Conservation (phyloP, 2,888 invertebrate genomes). For the Cantharis nigra region DNA sequence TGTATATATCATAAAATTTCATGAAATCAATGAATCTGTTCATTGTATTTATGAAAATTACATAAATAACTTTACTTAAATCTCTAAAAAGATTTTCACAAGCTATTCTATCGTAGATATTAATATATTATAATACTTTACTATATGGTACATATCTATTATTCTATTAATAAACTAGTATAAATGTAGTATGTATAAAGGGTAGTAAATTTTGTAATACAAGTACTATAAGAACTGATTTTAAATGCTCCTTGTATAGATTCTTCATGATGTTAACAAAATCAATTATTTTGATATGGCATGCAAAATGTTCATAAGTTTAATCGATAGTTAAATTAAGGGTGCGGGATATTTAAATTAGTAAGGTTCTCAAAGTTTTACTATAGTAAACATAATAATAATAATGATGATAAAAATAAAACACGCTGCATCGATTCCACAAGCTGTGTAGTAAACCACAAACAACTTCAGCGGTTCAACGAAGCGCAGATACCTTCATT, state of each 20-base stretch:
- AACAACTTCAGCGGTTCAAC: constrained; percentile 23
- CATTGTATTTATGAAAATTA: too few relatives aligned
- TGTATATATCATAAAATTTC: too few relatives aligned
- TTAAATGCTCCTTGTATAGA: neutral
- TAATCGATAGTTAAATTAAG: constrained; percentile 6
- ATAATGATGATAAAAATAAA: constrained; percentile 15
- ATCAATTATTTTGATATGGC: neutral
- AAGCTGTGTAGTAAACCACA: constrained; percentile 16
- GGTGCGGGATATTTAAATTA: constrained; percentile 2
- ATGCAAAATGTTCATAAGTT: neutral
- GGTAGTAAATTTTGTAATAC: too few relatives aligned
- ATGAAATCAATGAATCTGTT: too few relatives aligned
- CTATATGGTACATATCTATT: too few relatives aligned
- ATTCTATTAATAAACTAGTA: too few relatives aligned
- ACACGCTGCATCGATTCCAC: constrained; percentile 18
- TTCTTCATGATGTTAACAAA: neutral
- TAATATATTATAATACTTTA: too few relatives aligned
- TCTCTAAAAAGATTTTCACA: too few relatives aligned
- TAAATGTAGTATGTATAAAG: too few relatives aligned
- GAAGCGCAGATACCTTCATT: constrained; percentile 37
- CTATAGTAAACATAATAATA: constrained; percentile 7
- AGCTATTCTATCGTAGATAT: too few relatives aligned
- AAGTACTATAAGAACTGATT: too few relatives aligned
- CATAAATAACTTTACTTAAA: too few relatives aligned
- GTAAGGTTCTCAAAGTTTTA: constrained; percentile 11